phyloP scores from a whole-genome alignment of 64 coral and sea anemone genomes.

The Anthopleura sola region DNA sequence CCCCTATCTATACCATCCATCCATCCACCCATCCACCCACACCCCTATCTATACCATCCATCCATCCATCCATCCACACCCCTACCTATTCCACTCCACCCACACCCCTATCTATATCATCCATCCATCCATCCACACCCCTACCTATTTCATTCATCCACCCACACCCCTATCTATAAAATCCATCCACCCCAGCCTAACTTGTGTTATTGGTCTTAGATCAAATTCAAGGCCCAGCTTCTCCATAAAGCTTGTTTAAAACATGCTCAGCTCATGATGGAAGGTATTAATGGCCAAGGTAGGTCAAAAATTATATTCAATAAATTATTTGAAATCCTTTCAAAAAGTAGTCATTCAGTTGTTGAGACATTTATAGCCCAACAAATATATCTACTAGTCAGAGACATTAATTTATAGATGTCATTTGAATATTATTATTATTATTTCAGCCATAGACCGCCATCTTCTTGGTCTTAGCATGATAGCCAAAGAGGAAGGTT shows the following conservation, averaged over 20 bases:
- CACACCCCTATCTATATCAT: too few relatives aligned
- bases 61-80: not conserved
- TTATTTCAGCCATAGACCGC: conserved; percentile 42
- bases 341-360: too few relatives aligned
- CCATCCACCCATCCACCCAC: not conserved
- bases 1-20: not conserved
- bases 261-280: conserved; percentile 69
- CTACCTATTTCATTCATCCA: too few relatives aligned
- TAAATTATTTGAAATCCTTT: not conserved
- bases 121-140: too few relatives aligned
- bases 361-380: not conserved
- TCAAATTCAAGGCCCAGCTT: conserved; percentile 26
- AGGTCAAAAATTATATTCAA: not conserved
- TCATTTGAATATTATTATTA: not conserved
- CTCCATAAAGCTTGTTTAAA: conserved; percentile 45
- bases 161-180: too few relatives aligned
- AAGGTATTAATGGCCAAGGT: conserved; percentile 76
- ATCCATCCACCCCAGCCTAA: not conserved
- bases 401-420: not conserved
- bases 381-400: too few relatives aligned
- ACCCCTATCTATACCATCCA: not conserved
- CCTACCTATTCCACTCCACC: too few relatives aligned
- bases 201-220: conserved; percentile 1
- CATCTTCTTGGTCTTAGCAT: conserved; percentile 44
- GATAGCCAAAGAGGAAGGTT: conserved; percentile 50